Percentiles rank a stretch among this genome's conserved stretches.
phyloP scores from a whole-genome alignment of 1,140 invertebrate genomes.

The Heliothis subflexa region DNA sequence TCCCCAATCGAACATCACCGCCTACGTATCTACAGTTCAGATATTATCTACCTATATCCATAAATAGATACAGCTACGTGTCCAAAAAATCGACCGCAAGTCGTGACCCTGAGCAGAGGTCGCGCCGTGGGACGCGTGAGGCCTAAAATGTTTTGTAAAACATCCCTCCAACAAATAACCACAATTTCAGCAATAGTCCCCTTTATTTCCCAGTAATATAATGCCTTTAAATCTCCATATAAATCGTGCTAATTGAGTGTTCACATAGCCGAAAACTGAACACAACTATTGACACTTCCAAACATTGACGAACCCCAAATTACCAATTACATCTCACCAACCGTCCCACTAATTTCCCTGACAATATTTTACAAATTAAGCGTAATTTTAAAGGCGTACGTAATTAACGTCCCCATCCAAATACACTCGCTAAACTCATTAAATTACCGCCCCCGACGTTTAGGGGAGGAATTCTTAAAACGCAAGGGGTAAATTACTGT shows the following conservation, averaged over 20 bases:
- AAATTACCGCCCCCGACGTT: conserved; percentile 62
- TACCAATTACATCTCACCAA: conserved; percentile 24
- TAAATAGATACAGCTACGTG: not conserved
- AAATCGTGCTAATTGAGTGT: conserved; percentile 4
- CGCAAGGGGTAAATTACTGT: conserved; percentile 59
- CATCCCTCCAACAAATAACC: not conserved
- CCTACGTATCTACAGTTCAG: too few species aligned
- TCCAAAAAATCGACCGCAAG: not conserved
- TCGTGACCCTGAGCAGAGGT: not conserved
- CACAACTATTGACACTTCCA: not conserved
- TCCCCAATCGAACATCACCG: too few species aligned
- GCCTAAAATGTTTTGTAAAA: conserved; percentile 6
- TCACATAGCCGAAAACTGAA: not conserved
- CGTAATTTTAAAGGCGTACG: conserved; percentile 42
- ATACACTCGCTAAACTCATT: conserved; percentile 51
- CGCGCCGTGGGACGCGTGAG: not conserved
- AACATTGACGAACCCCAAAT: not conserved
- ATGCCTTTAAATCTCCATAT: not conserved
- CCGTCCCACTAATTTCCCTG: conserved; percentile 28
- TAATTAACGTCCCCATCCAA: conserved; percentile 48
- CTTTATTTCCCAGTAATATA: not conserved
- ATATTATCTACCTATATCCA: not conserved
- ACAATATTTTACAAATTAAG: conserved; percentile 48
- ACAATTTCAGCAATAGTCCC: too few species aligned
- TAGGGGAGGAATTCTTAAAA: conserved; percentile 65